phyloP scores from a whole-genome alignment of 2,797 vertebrate species.

The Nothura maculosa region DNA sequence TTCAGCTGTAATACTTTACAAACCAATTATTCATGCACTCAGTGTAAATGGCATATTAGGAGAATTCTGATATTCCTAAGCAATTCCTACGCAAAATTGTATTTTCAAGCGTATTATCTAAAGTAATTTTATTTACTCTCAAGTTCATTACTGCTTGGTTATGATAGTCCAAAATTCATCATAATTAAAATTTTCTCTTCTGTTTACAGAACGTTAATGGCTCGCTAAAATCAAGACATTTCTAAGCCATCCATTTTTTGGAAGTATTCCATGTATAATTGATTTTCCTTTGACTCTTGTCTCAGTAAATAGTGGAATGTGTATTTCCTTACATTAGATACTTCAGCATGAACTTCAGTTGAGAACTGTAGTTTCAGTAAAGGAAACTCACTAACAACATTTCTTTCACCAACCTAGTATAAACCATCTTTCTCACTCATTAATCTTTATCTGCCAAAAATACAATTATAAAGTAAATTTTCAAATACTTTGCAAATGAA shows the following conservation, averaged over 20 bases:
- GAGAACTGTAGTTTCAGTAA: not conserved
- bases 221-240: conserved; percentile 15
- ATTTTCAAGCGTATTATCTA: not conserved
- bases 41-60: not conserved
- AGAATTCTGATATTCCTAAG: not conserved
- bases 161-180: not conserved
- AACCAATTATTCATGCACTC: not conserved
- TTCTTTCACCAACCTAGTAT: not conserved
- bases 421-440: not conserved
- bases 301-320: not conserved
- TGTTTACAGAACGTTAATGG: not conserved
- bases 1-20: not conserved
- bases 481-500: not conserved
- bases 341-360: not conserved
- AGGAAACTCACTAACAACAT: not conserved
- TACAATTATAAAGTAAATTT: not conserved
- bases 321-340: not conserved
- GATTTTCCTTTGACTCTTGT: not conserved
- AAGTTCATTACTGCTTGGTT: not conserved
- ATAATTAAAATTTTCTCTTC: not conserved
- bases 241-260: not conserved
- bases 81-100: not conserved
- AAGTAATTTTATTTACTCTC: not conserved
- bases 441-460: not conserved
- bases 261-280: not conserved